Evolutionary conservation across 1,140 invertebrate genomes (phyloP), one percentile per base, ranked within the genome.

Genomic region (Caenorhabditis tropicalis): DNA sequence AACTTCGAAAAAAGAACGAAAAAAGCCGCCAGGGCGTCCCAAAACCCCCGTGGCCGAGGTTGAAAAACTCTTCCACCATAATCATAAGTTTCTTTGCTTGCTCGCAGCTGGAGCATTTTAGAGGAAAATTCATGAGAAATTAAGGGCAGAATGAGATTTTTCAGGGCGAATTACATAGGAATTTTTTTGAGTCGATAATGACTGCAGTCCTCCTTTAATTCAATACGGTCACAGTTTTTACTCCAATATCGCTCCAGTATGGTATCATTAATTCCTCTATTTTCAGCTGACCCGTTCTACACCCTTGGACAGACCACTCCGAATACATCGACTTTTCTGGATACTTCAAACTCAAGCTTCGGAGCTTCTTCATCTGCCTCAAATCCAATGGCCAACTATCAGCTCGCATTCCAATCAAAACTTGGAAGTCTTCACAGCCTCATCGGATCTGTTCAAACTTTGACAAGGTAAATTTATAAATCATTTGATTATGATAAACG

Each of bases 211-310:
- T n/a, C n/a, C n/a, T n/a, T n/a, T n/a, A n/a, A n/a, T n/a, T n/a
- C n/a, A n/a, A n/a, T n/a, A n/a, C n/a, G n/a, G n/a, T n/a, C n/a
- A n/a, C n/a, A n/a, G n/a, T n/a, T n/a, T n/a, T n/a, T n/a, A n/a
- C n/a, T n/a, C n/a, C n/a, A n/a, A n/a, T n/a, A n/a, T n/a, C n/a
- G n/a, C n/a, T n/a, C n/a, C n/a, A n/a, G n/a, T n/a, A 27, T 27
- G 2, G 9, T 56, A 10, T 27, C n/a, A 0, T 2, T 7, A 56
- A 56, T 56, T 56, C 9, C 1, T 29, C 10, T 56, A 5, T 43
- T 74, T 74, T 24, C 65, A 74, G 65, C 65, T 10, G 65, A 74
- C 15, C 65, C 36, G 43, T 74, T 74, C 65, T 74, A 74, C 65
- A 74, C 19, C 24, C 27, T 74, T 4, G 65, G 36, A 31, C 65